These are phyloP conservation scores for Hydriomena furcata DNA, from an alignment of 2,888 invertebrate species.

Conservation along the genomic window DNA sequence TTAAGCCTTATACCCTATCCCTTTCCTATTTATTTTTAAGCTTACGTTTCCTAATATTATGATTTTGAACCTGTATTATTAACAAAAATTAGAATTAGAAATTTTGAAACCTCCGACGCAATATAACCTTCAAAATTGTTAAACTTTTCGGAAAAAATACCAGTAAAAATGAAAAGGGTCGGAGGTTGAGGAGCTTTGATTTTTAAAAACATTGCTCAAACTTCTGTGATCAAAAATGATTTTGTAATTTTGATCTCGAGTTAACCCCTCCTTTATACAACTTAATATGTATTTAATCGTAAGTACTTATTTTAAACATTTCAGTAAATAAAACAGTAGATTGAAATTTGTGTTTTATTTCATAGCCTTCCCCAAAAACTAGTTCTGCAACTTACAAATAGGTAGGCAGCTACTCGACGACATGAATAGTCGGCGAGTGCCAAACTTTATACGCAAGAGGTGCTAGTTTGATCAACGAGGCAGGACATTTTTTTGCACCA, in stretches of 20 bases:
- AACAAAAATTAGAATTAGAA: conserved; percentile 4
- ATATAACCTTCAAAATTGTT: background rate
- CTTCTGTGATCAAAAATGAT: conserved; percentile 13
- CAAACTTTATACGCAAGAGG: too few species aligned
- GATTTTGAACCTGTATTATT: background rate
- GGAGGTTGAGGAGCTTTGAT: conserved; percentile 9
- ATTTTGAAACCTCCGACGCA: conserved; percentile 5
- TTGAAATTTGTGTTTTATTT: background rate
- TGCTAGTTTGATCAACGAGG: too few species aligned
- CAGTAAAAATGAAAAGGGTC: background rate
- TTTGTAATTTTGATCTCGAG: conserved; percentile 14
- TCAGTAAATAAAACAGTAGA: conserved; percentile 2
- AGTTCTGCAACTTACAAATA: too few species aligned
- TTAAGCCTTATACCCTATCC: background rate
- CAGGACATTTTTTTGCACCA: too few species aligned
- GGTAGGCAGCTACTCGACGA: too few species aligned
- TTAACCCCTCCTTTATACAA: conserved; percentile 8
- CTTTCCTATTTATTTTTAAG: background rate
- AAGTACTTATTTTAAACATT: too few species aligned
- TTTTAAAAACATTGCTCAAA: conserved; percentile 19
- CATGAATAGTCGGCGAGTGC: too few species aligned
- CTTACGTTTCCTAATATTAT: background rate
- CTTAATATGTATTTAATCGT: too few species aligned
- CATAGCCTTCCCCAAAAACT: too few species aligned
- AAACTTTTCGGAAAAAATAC: background rate